Evolutionary conservation across 2,113 vertebrate genomes (phyloP).

Genomic region (Nansenia antarctica): DNA sequence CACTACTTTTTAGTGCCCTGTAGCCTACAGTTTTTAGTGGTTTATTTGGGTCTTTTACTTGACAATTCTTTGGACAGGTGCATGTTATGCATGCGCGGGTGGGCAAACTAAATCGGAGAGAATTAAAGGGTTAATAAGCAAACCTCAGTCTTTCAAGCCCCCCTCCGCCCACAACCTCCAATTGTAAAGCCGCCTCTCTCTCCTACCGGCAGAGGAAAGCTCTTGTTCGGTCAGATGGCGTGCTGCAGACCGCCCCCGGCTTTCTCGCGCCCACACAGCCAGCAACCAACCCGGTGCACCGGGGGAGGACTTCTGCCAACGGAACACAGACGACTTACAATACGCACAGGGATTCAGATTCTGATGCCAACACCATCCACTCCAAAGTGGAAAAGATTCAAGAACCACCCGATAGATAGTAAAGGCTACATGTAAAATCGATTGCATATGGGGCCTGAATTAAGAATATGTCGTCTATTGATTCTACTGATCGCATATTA

Average conservation of each 20-base stretch:
- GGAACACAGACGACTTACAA: constrained; percentile 63
- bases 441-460: too few species aligned
- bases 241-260: constrained; percentile 82
- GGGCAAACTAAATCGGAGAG: not conserved
- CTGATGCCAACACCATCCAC: constrained; percentile 49
- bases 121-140: constrained; percentile 56
- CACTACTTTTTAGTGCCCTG: too few species aligned
- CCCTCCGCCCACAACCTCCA: constrained; percentile 64
- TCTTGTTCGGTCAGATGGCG: constrained; percentile 85
- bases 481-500: not conserved
- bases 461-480: too few species aligned
- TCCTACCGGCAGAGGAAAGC: constrained; percentile 80
- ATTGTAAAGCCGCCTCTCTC: constrained; percentile 74
- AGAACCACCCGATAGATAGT: too few species aligned
- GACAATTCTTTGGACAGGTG: not conserved
- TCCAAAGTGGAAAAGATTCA: constrained; percentile 54
- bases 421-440: too few species aligned
- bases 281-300: constrained; percentile 76
- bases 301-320: constrained; percentile 76
- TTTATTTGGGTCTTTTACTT: too few species aligned
- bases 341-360: constrained; percentile 63
- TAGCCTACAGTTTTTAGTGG: too few species aligned
- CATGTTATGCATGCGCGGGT: not conserved
- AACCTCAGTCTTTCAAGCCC: constrained; percentile 54
- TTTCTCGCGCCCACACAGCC: constrained; percentile 82